phyloP scores from a whole-genome alignment of 2,888 invertebrate genomes.

The Campoplex nolae region DNA sequence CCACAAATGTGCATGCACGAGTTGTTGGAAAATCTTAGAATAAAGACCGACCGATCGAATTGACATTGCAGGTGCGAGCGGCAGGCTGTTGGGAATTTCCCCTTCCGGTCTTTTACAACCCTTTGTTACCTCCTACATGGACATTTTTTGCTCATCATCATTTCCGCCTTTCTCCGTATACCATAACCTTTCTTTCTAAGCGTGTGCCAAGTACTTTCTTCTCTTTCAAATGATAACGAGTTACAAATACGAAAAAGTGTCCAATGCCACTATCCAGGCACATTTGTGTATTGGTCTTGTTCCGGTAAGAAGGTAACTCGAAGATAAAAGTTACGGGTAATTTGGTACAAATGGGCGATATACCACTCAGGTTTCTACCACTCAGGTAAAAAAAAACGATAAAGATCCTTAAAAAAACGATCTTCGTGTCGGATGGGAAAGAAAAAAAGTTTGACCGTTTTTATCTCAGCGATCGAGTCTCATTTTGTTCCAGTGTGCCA shows the following conservation, averaged over 20 bases:
- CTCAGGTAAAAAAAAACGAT: no score
- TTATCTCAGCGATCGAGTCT: no score
- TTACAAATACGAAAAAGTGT: constrained; percentile 50
- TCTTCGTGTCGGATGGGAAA: no score
- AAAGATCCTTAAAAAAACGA: no score
- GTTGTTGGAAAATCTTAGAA: background rate
- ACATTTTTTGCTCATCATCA: constrained; percentile 29
- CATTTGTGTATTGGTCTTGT: background rate
- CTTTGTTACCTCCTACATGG: constrained; percentile 64
- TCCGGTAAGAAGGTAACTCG: no score
- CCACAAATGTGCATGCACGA: background rate
- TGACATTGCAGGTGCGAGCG: constrained; percentile 20
- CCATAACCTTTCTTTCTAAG: constrained; percentile 45
- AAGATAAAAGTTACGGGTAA: no score
- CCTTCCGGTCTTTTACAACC: constrained; percentile 66
- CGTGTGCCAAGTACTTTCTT: constrained; percentile 8
- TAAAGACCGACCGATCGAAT: background rate
- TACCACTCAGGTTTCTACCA: no score
- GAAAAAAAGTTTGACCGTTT: no score
- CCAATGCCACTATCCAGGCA: constrained; percentile 41
- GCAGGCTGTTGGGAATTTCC: constrained; percentile 59
- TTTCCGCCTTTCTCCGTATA: constrained; percentile 14
- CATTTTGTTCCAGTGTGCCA: background rate
- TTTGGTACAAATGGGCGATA: no score
- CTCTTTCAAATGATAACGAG: constrained; percentile 59